Conservation (phyloP, 2,113 vertebrate species). For the Python bivittatus region DNA sequence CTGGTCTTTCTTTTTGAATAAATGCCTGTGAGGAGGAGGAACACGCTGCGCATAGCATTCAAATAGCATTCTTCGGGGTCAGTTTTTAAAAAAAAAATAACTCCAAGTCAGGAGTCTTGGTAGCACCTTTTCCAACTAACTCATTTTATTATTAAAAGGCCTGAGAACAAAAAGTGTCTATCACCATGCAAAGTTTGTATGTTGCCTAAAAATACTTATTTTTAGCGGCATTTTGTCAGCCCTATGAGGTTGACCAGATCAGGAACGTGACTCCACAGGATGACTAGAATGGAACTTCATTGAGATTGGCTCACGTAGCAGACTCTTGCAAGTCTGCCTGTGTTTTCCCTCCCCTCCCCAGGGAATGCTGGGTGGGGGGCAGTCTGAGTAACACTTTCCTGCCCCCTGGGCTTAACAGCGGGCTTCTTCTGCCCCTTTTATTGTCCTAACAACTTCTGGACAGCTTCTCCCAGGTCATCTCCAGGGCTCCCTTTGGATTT, state of each 20-base stretch:
- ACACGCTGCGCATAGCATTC: background rate
- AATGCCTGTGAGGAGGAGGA: background rate
- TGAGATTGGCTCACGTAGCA: background rate
- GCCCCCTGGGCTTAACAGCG: background rate
- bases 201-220: background rate
- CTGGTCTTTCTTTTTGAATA: background rate
- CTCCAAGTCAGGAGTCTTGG: background rate
- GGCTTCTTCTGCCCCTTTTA: background rate
- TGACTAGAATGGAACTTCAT: background rate
- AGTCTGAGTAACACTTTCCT: background rate
- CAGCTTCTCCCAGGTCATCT: background rate
- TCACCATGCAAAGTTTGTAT: background rate
- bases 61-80: background rate
- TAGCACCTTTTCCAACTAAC: background rate
- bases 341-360: background rate
- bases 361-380: background rate
- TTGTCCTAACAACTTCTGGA: background rate
- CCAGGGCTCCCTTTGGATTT: background rate
- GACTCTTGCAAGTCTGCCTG: background rate
- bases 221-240: background rate
- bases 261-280: background rate
- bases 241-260: background rate
- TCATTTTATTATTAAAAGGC: background rate
- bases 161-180: background rate
- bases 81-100: background rate